These are phyloP conservation scores for Ischnura elegans DNA, from an alignment of 2,888 invertebrate species.

Conservation along the genomic window DNA sequence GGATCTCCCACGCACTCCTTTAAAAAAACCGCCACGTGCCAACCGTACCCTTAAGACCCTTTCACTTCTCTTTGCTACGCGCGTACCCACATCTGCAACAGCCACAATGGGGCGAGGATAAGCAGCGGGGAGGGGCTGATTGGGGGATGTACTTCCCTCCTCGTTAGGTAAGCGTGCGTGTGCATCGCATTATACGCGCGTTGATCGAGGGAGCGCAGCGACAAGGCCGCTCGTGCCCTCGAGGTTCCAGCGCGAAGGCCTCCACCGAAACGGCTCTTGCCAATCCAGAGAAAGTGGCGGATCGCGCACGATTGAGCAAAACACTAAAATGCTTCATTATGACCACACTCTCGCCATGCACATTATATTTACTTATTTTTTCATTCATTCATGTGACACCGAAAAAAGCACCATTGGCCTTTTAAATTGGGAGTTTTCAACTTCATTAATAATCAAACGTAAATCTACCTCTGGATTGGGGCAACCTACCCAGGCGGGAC, in stretches of 20 bases:
- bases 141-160: neutral
- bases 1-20: neutral
- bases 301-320: neutral
- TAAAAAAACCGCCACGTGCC: neutral
- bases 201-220: neutral
- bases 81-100: constrained; percentile 24
- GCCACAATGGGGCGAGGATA: neutral
- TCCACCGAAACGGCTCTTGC: neutral
- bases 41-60: constrained; percentile 5
- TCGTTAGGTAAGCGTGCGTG: constrained; percentile 13
- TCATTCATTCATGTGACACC: too few species aligned
- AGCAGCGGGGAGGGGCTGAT: neutral
- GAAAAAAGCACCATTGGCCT: too few species aligned
- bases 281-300: neutral
- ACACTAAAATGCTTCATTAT: neutral
- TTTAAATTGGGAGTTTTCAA: too few species aligned
- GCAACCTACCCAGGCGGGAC: too few species aligned
- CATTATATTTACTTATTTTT: too few species aligned
- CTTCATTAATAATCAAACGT: too few species aligned
- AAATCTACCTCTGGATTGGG: too few species aligned
- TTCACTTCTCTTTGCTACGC: neutral
- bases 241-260: neutral
- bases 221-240: neutral
- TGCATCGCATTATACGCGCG: neutral
- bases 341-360: too few species aligned